Evolutionary conservation across 2,888 invertebrate species (phyloP), one percentile per base, ranked within the genome.

Genomic region (Melanchra persicariae): DNA sequence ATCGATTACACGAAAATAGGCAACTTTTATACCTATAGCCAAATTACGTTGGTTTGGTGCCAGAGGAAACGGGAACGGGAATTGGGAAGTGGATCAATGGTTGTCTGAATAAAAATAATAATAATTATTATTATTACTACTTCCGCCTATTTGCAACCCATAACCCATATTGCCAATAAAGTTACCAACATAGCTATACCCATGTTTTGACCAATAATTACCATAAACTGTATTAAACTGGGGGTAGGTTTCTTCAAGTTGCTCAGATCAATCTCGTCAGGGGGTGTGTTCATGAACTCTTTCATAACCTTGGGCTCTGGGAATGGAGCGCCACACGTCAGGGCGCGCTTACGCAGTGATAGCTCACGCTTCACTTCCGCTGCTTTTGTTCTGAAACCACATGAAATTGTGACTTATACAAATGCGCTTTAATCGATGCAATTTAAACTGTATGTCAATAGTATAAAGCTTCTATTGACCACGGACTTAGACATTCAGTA

Each of bases 241-340:
- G 98, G 98, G 81, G 96, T 96, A 8, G 95, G 96, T 96, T 97
- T 97, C 77, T 90, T 91, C 81, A 93, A 85, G 63, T 93, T 91
- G 26, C 97, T 94, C 81, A 97, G 89, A 65, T 95, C 92, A 4
- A 97, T 96, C 19, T 96, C 89, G 37, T 95, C 93, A 10, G 96
- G 95, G 65, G 96, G 96, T 15, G 95, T 93, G 52, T 95, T 91
- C 58, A 98, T 93, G 92, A 97, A 98, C 92, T 98, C 98, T 62
- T 97, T 96, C 89, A 98, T 97, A 37, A 98, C 94, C 84, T 97
- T 97, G 83, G 98, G 97, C 81, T 97, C 97, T 7, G 98, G 98
- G 91, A 98, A 98, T 63, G 91, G 90, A 83, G 95, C 90, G 74
- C 97, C 96, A 79, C 93, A 93, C 1, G 94, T 88, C 40, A 98